A percentile compares a stretch with the other conserved stretches of the same genome.
Evolutionary conservation across 2,113 vertebrate species (phyloP).

Genomic region (Ochotona curzoniae): DNA sequence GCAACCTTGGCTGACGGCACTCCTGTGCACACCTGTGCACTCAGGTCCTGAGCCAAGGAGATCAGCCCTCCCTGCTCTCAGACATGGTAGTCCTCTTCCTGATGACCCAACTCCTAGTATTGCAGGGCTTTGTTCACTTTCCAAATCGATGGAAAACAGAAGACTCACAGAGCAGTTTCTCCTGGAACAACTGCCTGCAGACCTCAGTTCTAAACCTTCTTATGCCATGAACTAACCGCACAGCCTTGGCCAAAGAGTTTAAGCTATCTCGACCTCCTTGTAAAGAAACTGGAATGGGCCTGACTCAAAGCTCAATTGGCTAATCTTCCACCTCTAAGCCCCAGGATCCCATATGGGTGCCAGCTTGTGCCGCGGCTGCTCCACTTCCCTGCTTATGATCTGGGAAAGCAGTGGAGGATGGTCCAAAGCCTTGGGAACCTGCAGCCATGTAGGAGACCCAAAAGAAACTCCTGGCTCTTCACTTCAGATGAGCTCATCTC

Average conservation of each 20-base stretch:
- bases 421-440: no score
- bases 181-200: background rate
- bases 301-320: no score
- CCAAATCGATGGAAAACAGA: background rate
- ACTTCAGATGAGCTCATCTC: no score
- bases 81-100: background rate
- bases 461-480: no score
- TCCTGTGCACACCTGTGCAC: background rate
- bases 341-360: no score
- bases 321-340: no score
- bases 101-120: background rate
- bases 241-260: background rate
- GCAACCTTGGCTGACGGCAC: background rate
- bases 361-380: no score
- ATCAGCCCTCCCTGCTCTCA: background rate
- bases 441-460: no score
- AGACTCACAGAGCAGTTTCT: background rate
- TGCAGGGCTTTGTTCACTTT: background rate
- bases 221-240: background rate
- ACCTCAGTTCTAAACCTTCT: background rate
- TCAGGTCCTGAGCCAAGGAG: background rate
- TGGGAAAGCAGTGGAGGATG: no score
- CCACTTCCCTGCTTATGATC: no score
- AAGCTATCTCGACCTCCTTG: background rate
- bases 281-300: background rate